Evolutionary conservation across 2,888 invertebrate species (phyloP).

Genomic region (Phortica okadai): DNA sequence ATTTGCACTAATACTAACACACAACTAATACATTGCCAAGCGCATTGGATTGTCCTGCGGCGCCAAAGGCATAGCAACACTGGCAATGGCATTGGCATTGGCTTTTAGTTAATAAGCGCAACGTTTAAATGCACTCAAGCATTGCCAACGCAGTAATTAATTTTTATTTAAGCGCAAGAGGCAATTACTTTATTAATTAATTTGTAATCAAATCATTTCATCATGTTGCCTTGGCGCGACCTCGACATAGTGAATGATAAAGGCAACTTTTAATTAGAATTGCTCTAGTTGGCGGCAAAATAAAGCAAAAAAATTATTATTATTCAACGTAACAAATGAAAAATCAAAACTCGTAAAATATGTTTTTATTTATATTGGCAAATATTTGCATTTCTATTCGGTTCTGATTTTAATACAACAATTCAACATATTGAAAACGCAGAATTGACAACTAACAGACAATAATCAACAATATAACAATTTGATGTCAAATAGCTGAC

Average conservation of each 20-base stretch:
- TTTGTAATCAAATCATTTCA: background rate
- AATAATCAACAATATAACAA: background rate
- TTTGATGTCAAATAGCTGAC: background rate
- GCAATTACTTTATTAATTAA: background rate
- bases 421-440: background rate
- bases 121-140: background rate
- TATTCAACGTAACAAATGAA: too few relatives aligned
- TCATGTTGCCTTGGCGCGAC: too few relatives aligned
- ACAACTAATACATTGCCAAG: background rate
- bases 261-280: too few relatives aligned
- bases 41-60: background rate
- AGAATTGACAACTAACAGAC: background rate
- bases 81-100: background rate
- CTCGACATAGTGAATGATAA: too few relatives aligned
- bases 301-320: too few relatives aligned
- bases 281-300: too few relatives aligned
- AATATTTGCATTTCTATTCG: background rate
- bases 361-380: too few relatives aligned
- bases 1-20: background rate
- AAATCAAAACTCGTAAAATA: too few relatives aligned
- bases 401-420: background rate
- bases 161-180: background rate
- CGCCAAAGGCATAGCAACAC: background rate
- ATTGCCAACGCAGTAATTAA: background rate
- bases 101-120: background rate